Evolutionary conservation across 2,797 vertebrate species (phyloP), one percentile per base, ranked within the genome.

Genomic region (Triplophysa yarkandensis): DNA sequence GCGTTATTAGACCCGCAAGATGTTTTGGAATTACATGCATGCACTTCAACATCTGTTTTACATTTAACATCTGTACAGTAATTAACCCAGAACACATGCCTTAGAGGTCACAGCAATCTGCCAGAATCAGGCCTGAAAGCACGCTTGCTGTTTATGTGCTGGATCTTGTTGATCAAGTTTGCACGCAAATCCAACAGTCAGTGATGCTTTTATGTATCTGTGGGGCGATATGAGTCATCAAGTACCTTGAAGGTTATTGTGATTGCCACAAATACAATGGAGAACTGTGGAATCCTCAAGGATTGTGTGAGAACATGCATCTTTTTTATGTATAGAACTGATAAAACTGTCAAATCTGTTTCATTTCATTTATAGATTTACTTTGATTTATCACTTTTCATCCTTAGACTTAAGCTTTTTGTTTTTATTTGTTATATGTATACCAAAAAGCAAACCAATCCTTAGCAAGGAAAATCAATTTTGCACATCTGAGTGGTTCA

Each of bases 1-100:
- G 52, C 67, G 80, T 81, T 78, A 67, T 82, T 73, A 71, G 54
- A 50, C n/a, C 67, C 65, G 16, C 54, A 77, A 48, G 76, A 68
- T 61, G 67, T 82, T 41, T 44, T 27, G 19, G 52, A 17, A 46
- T 65, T 55, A 28, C 17, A 39, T 39, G 8, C 14, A 27, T 32
- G 7, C 21, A 36, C 28, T 66, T 46, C 41, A 28, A 48, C 43
- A 71, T n/a, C 19, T 68, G 55, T 68, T 68, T 52, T 3, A 8
- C 3, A 11, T 75, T 68, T 17, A 39, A 30, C 13, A 44, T 61
- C 66, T 75, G 58, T 60, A 50, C 57, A 41, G 54, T 52, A 39
- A 67, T 60, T 28, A 48, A 46, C 41, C 48, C 36, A 55, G 19
- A 58, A 39, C 30, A 50, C 10, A 68, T 75, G 30, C 28, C 39